Evolutionary conservation across 2,797 vertebrate genomes (phyloP).

Genomic region (Danio kyathit): DNA sequence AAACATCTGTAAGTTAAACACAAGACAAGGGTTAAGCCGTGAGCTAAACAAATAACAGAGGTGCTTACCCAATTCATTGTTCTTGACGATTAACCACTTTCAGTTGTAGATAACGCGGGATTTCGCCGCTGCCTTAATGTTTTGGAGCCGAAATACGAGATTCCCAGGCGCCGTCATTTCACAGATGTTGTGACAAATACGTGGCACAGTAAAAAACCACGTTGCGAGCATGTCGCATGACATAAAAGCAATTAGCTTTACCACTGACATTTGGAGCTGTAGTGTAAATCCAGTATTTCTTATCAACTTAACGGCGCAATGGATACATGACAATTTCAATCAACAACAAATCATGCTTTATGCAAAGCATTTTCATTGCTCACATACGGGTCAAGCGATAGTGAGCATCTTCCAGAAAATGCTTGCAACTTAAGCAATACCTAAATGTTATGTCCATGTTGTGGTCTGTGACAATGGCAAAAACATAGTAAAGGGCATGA

Average conservation of each 20-base stretch:
- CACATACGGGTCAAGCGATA: background rate
- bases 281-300: background rate
- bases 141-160: background rate
- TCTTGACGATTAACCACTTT: background rate
- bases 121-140: background rate
- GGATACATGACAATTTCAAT: background rate
- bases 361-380: background rate
- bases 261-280: constrained; percentile 4
- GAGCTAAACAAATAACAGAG: background rate
- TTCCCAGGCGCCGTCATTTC: background rate
- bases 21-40: background rate
- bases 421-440: too few species aligned
- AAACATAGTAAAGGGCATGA: constrained; percentile 45
- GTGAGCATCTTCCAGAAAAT: background rate
- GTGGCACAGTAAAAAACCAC: background rate
- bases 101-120: background rate
- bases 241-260: background rate
- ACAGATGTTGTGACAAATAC: background rate
- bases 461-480: constrained; percentile 44
- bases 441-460: constrained; percentile 19
- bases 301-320: background rate
- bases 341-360: background rate
- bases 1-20: background rate
- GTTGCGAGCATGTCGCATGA: background rate
- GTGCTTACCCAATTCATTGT: too few species aligned